Conservation (phyloP, 2,113 vertebrate species). For the Perognathus longimembris region DNA sequence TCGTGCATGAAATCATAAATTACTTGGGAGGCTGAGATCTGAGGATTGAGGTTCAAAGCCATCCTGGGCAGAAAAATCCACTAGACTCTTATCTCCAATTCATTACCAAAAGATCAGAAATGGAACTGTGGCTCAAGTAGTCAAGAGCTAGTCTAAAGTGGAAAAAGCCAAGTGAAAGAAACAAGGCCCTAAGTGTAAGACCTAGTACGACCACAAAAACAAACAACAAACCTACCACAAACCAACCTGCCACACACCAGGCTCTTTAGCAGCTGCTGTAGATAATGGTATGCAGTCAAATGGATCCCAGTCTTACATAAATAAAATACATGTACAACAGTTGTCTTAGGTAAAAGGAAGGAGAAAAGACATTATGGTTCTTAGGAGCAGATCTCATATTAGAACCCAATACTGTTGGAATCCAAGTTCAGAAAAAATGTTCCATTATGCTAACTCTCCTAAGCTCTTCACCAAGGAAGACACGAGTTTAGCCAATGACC, state of each 20-base stretch:
- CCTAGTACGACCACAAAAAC: too few species aligned
- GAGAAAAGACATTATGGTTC: neutral
- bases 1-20: too few species aligned
- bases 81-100: too few species aligned
- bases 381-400: neutral
- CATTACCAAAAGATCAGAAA: too few species aligned
- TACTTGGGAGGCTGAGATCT: too few species aligned
- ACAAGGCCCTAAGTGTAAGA: too few species aligned
- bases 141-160: too few species aligned
- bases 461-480: neutral
- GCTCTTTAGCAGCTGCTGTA: neutral
- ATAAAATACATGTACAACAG: constrained; percentile 8
- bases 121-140: too few species aligned
- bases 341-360: neutral
- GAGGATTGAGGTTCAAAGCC: too few species aligned
- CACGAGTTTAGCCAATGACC: neutral
- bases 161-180: too few species aligned
- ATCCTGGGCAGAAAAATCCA: too few species aligned
- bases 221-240: neutral
- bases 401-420: neutral
- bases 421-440: neutral
- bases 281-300: neutral
- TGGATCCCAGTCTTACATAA: neutral
- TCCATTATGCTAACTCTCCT: neutral
- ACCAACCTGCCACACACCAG: neutral